A percentile compares a stretch with the other conserved stretches of the same genome.
phyloP scores from a whole-genome alignment of 2,797 vertebrate genomes.

The Tapirus indicus region DNA sequence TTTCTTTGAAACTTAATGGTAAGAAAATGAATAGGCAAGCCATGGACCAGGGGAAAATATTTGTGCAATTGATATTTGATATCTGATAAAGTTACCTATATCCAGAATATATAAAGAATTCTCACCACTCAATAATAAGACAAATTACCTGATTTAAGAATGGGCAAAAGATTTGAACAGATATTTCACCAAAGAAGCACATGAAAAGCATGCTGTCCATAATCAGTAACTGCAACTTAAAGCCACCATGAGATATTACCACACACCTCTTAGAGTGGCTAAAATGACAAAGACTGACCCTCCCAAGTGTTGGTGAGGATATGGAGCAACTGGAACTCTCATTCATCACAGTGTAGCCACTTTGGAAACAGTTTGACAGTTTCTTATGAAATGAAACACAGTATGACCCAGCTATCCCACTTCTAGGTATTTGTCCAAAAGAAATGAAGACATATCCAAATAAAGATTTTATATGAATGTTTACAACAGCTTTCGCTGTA shows the following conservation, averaged over 20 bases:
- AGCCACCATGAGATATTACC: not conserved
- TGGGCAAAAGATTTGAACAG: not conserved
- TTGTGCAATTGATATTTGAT: constrained; percentile 24
- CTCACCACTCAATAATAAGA: not conserved
- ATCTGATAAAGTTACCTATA: not conserved
- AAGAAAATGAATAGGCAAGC: not conserved
- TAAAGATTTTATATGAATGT: not conserved
- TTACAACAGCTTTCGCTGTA: not conserved
- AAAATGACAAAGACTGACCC: not conserved
- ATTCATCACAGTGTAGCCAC: not conserved
- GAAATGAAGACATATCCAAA: not conserved
- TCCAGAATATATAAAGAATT: not conserved
- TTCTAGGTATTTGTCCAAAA: not conserved
- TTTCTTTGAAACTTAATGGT: constrained; percentile 39
- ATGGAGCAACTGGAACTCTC: not conserved
- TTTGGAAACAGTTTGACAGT: not conserved
- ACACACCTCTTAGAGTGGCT: not conserved
- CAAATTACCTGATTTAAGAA: not conserved
- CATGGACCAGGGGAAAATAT: not conserved
- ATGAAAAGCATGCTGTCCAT: not conserved
- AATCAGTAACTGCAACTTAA: not conserved
- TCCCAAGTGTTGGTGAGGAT: not conserved
- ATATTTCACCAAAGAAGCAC: not conserved
- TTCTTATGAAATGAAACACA: not conserved
- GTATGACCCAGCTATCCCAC: not conserved